A percentile compares a stretch with the other conserved stretches of the same genome.
Conservation (phyloP, 2,113 vertebrate genomes). For the Furnarius figulus region DNA sequence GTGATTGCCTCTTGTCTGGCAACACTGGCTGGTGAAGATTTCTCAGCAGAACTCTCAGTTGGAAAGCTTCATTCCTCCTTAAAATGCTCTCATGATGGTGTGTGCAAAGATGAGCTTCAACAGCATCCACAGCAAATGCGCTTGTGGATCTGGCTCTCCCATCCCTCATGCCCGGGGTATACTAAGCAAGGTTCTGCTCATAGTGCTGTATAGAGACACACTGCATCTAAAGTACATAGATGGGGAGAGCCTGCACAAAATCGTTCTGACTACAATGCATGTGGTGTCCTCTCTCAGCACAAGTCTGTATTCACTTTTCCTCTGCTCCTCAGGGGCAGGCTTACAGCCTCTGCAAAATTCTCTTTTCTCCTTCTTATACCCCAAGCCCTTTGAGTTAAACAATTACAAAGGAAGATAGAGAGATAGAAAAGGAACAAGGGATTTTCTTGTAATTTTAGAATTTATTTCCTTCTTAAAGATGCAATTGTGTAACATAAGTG, state of each 20-base stretch:
- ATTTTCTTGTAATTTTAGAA: conserved; percentile 44
- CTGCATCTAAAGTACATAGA: background rate
- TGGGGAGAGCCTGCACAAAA: background rate
- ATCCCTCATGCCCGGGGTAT: background rate
- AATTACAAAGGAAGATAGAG: background rate
- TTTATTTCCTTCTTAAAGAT: conserved; percentile 21
- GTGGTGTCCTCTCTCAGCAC: background rate
- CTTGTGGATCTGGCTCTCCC: background rate
- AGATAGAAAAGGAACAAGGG: conserved; percentile 27
- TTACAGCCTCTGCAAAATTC: background rate
- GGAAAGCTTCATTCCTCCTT: conserved; percentile 24
- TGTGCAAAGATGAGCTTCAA: background rate
- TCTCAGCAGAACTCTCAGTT: conserved; percentile 39
- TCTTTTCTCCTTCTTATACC: background rate
- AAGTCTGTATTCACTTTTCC: background rate
- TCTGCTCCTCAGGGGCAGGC: background rate
- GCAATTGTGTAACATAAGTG: background rate
- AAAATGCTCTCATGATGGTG: background rate
- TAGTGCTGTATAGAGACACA: background rate
- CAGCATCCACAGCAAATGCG: conserved; percentile 3
- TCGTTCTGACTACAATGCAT: background rate
- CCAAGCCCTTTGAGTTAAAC: background rate
- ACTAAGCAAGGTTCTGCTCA: background rate
- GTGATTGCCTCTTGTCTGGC: conserved; percentile 3
- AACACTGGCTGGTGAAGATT: background rate